Evolutionary conservation across 1,140 invertebrate genomes (phyloP).

Genomic region (Aphelinus atriplicis): DNA sequence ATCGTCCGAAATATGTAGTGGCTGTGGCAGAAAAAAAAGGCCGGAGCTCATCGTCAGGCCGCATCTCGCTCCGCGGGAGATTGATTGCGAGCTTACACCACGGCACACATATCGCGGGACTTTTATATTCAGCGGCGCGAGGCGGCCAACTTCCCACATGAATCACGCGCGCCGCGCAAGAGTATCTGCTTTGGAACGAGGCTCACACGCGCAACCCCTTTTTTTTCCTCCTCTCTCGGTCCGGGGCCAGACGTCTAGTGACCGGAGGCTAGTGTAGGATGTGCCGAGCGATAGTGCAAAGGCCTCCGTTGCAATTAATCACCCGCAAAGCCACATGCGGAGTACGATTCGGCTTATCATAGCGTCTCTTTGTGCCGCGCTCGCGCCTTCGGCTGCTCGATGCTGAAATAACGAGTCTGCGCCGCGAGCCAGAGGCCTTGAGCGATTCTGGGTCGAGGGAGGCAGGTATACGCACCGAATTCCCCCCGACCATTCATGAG

Average conservation of each 20-base stretch:
- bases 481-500: too few species aligned
- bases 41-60: not conserved
- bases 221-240: not conserved
- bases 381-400: too few species aligned
- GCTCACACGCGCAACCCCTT: slow-evolving; percentile 4
- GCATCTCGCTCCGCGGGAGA: not conserved
- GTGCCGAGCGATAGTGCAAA: not conserved
- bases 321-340: too few species aligned
- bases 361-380: too few species aligned
- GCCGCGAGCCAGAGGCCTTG: too few species aligned
- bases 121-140: not conserved
- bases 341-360: too few species aligned
- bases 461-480: too few species aligned
- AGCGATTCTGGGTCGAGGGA: too few species aligned
- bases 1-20: too few species aligned
- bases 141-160: slow-evolving; percentile 12
- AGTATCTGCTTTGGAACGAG: too few species aligned
- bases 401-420: too few species aligned
- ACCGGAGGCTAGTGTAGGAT: not conserved
- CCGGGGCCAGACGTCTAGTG: not conserved
- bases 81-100: slow-evolving; percentile 2
- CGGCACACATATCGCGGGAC: not conserved
- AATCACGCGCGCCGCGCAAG: not conserved
- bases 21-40: not conserved
- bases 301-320: too few species aligned